Conservation (phyloP, 1,140 invertebrate species). For the Helicorthomorpha holstii region DNA sequence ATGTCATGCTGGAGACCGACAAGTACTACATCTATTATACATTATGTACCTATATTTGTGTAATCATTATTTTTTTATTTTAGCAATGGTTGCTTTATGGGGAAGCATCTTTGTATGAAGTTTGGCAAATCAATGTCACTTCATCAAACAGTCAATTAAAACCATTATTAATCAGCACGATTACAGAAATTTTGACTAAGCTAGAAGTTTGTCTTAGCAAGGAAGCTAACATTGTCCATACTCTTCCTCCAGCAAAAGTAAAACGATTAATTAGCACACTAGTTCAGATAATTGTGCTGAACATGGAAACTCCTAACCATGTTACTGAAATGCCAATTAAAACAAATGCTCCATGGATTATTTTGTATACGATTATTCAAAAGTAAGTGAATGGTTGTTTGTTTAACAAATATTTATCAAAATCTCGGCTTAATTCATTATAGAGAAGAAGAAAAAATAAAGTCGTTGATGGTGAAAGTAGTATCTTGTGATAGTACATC, state of each 20-base stretch:
- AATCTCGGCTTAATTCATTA: neutral
- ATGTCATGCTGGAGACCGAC: constrained; percentile 33
- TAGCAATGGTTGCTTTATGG: constrained; percentile 56
- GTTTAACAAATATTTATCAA: neutral
- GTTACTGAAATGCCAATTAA: constrained; percentile 46
- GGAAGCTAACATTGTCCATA: constrained; percentile 27
- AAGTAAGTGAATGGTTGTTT: constrained; percentile 15
- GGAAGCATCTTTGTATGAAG: constrained; percentile 43
- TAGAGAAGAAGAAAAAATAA: constrained; percentile 18
- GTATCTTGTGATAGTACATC: constrained; percentile 13
- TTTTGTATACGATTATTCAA: constrained; percentile 55
- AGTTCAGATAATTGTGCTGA: constrained; percentile 52
- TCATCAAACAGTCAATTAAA: no score
- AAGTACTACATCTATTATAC: constrained; percentile 13
- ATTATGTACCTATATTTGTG: neutral
- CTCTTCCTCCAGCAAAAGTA: constrained; percentile 15
- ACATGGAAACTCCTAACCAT: constrained; percentile 39
- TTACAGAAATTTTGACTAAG: constrained; percentile 46
- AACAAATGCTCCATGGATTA: constrained; percentile 58
- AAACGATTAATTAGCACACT: constrained; percentile 53
- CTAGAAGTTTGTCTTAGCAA: constrained; percentile 33
- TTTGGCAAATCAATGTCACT: no score
- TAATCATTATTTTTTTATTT: neutral
- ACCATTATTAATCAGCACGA: no score
- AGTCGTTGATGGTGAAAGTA: constrained; percentile 11